phyloP scores from a whole-genome alignment of 2,797 vertebrate species.

The Craterocephalus amniculus region DNA sequence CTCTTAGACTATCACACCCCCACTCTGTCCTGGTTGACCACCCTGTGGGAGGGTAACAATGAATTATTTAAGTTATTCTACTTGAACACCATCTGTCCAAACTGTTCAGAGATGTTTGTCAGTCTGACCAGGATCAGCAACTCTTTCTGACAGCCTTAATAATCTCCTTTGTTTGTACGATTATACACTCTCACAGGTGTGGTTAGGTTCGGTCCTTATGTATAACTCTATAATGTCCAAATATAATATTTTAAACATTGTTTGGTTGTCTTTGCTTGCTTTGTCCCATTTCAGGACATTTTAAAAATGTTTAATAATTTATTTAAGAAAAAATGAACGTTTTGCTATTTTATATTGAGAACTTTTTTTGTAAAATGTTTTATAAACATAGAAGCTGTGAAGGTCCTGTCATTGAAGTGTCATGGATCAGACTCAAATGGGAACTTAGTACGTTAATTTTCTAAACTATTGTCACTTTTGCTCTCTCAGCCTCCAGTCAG shows the following conservation, averaged over 20 bases:
- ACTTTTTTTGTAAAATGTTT: too few relatives aligned
- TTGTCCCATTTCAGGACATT: neutral
- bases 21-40: neutral
- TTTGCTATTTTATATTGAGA: too few relatives aligned
- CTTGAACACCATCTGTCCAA: neutral
- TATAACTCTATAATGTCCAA: neutral
- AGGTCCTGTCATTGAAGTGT: too few relatives aligned
- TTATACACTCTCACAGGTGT: neutral
- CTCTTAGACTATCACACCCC: neutral
- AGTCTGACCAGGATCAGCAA: too few relatives aligned
- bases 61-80: neutral
- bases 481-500: constrained; percentile 65
- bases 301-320: neutral
- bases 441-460: neutral
- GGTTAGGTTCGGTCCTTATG: neutral
- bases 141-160: neutral
- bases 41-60: neutral
- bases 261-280: neutral
- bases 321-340: neutral
- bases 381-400: too few relatives aligned
- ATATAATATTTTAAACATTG: neutral
- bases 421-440: too few relatives aligned
- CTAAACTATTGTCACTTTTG: neutral
- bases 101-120: neutral
- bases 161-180: neutral